These are phyloP conservation scores for Bubo scandiacus DNA, from an alignment of 2,113 vertebrate genomes.

Conservation along the genomic window DNA sequence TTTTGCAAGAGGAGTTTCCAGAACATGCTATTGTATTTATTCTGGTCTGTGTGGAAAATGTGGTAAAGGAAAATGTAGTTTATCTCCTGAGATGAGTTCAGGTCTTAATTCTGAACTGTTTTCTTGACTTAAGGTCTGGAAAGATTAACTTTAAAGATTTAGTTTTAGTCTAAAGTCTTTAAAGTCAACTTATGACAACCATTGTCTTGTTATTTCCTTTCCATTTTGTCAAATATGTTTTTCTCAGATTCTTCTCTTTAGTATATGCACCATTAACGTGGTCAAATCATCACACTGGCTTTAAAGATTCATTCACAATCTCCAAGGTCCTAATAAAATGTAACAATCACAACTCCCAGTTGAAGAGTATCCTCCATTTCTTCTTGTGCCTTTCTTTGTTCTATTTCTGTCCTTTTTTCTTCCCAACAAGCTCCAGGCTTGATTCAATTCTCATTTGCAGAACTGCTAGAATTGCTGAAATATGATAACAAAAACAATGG, in stretches of 20 bases:
- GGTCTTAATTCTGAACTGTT: not conserved
- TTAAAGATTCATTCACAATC: not conserved
- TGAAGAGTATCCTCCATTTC: not conserved
- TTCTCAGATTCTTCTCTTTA: not conserved
- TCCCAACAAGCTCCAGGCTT: not conserved
- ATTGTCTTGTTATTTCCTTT: not conserved
- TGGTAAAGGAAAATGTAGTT: not conserved
- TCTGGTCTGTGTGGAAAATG: not conserved
- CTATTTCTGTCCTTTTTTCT: not conserved
- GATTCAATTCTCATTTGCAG: not conserved
- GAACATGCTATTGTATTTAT: not conserved
- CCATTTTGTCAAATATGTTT: not conserved
- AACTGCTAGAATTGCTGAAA: not conserved
- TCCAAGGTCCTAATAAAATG: not conserved
- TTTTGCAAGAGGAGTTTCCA: not conserved
- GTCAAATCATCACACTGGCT: not conserved
- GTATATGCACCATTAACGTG: not conserved
- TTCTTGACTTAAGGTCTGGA: not conserved
- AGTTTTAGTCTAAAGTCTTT: not conserved
- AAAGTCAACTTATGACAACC: not conserved
- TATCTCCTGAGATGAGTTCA: not conserved
- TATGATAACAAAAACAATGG: not conserved
- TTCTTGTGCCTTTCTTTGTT: not conserved
- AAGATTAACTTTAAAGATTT: not conserved
- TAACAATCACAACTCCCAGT: not conserved